Percentiles rank a stretch among this genome's conserved stretches.
These are phyloP conservation scores for Musca vetustissima DNA, from an alignment of 1,140 invertebrate species.

Conservation along the genomic window DNA sequence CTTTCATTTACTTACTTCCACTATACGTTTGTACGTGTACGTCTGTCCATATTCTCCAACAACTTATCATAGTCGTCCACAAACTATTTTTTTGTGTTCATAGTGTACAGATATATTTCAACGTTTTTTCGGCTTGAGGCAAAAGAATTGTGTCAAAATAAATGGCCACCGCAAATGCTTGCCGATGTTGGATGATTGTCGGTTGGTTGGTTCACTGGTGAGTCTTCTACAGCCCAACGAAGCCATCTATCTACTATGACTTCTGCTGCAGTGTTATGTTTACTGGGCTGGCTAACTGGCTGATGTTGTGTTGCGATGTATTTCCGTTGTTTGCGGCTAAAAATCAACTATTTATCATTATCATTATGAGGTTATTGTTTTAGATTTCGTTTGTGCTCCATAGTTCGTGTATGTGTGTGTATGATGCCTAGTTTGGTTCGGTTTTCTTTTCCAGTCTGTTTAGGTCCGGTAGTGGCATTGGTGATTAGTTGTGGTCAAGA, in stretches of 20 bases:
- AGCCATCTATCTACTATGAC: neutral
- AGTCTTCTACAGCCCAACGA: too few species aligned
- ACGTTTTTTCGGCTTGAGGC: neutral
- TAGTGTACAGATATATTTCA: too few species aligned
- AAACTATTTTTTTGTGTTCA: too few species aligned
- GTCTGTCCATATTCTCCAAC: too few species aligned
- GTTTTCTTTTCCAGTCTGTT: too few species aligned
- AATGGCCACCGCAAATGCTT: constrained; percentile 9
- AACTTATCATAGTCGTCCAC: too few species aligned
- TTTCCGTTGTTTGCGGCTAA: constrained; percentile 17
- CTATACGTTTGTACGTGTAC: too few species aligned
- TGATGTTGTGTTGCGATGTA: constrained; percentile 5
- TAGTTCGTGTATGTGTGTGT: too few species aligned
- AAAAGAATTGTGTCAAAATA: constrained; percentile 21
- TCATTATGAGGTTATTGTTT: constrained; percentile 13
- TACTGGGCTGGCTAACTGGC: neutral
- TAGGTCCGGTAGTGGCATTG: too few species aligned
- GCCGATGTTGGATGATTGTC: neutral
- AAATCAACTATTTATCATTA: constrained; percentile 16
- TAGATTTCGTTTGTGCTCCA: neutral
- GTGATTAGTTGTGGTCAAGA: too few species aligned
- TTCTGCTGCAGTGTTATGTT: neutral
- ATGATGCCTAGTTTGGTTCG: too few species aligned
- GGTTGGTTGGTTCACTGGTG: neutral
- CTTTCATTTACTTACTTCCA: too few species aligned